Conservation (phyloP, 2,797 vertebrate species). For the Phrynocephalus forsythii region DNA sequence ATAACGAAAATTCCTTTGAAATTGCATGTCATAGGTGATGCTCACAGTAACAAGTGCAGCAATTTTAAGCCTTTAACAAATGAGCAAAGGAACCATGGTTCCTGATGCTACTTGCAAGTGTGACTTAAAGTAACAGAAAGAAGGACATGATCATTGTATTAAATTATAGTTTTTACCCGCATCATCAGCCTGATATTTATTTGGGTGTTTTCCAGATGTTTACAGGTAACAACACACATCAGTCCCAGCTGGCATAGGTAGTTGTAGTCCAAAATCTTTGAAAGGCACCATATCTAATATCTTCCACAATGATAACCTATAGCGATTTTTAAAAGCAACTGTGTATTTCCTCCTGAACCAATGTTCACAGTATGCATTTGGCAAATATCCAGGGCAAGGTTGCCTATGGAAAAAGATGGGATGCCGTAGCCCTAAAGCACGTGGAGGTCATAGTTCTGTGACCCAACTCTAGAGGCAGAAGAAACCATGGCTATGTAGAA, state of each 20-base stretch:
- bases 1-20: neutral
- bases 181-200: neutral
- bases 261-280: neutral
- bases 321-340: neutral
- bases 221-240: neutral
- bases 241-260: neutral
- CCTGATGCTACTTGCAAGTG: conserved; percentile 3
- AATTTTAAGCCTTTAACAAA: neutral
- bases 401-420: too few relatives aligned
- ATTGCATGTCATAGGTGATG: neutral
- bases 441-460: neutral
- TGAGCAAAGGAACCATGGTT: conserved; percentile 7
- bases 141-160: neutral
- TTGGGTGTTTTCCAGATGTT: too few relatives aligned
- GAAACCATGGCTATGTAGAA: neutral
- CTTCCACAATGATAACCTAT: neutral
- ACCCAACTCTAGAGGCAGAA: neutral
- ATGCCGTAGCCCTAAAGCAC: neutral
- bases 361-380: neutral
- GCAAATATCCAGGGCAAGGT: neutral
- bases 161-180: neutral
- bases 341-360: neutral
- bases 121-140: conserved; percentile 21
- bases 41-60: neutral
- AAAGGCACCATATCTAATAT: neutral